These are phyloP conservation scores for Balearica regulorum DNA, from an alignment of 2,797 vertebrate species.

Conservation along the genomic window DNA sequence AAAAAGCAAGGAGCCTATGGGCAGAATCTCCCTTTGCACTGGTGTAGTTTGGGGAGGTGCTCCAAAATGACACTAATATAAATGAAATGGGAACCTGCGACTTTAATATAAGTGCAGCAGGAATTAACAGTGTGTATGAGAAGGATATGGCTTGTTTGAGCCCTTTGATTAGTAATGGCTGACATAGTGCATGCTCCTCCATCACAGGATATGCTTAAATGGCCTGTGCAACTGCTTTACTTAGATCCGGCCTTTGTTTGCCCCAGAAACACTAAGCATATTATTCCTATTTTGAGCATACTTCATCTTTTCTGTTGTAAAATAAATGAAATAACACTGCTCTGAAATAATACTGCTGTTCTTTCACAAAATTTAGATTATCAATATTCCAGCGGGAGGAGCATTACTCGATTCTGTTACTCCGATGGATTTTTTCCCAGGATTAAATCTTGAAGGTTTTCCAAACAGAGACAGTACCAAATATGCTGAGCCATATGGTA, in stretches of 20 bases:
- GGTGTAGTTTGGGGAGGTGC: background rate
- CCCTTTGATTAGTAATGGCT: background rate
- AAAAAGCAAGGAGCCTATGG: background rate
- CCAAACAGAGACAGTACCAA: constrained; percentile 95
- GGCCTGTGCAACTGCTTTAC: background rate
- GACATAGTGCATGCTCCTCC: background rate
- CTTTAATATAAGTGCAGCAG: background rate
- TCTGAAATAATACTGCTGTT: background rate
- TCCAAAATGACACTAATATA: background rate
- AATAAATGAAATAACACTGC: background rate
- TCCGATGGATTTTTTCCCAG: constrained; percentile 89
- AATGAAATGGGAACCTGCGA: background rate
- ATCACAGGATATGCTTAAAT: background rate
- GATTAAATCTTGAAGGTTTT: constrained; percentile 92
- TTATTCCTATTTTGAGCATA: background rate
- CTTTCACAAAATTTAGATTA: constrained; percentile 74
- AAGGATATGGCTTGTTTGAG: background rate
- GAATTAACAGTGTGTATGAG: background rate
- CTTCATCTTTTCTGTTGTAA: background rate
- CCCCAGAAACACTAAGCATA: background rate
- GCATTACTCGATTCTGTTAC: constrained; percentile 82
- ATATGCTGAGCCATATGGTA: constrained; percentile 86
- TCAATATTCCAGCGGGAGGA: constrained; percentile 84
- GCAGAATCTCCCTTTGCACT: background rate
- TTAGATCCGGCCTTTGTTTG: background rate